Percentiles rank a stretch among this genome's conserved stretches.
phyloP scores from a whole-genome alignment of 2,888 invertebrate species.

The Lepidocyrtoides sp. region DNA sequence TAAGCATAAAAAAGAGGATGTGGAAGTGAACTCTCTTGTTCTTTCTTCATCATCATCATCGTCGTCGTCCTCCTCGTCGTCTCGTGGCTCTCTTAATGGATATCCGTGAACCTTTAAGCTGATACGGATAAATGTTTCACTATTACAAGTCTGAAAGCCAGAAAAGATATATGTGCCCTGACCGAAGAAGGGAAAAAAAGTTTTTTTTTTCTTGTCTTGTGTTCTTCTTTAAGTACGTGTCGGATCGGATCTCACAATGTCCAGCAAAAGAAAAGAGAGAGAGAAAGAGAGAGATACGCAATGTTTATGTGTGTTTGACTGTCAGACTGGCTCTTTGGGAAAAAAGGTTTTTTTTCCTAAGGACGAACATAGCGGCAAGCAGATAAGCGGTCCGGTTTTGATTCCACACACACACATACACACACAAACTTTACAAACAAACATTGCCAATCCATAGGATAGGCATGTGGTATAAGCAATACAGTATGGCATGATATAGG shows the following conservation, averaged over 20 bases:
- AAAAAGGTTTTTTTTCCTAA: slow-evolving; percentile 40
- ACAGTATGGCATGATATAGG: too few species aligned
- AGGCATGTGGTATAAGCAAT: too few species aligned
- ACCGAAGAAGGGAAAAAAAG: slow-evolving; percentile 12
- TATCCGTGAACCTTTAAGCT: slow-evolving; percentile 75
- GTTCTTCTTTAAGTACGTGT: slow-evolving; percentile 48
- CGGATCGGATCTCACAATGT: slow-evolving; percentile 47
- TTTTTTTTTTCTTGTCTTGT: slow-evolving; percentile 34
- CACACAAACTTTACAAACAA: not conserved
- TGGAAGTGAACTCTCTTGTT: slow-evolving; percentile 78
- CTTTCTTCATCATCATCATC: slow-evolving; percentile 28
- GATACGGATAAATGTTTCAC: slow-evolving; percentile 78
- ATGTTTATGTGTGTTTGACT: slow-evolving; percentile 61
- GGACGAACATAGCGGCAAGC: not conserved
- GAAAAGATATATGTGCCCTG: slow-evolving; percentile 74
- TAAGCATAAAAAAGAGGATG: slow-evolving; percentile 41
- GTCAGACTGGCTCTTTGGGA: slow-evolving; percentile 45
- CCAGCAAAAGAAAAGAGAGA: slow-evolving; percentile 22
- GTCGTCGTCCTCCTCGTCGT: too few species aligned
- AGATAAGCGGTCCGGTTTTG: slow-evolving; percentile 48
- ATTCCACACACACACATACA: slow-evolving; percentile 25
- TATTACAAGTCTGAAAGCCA: slow-evolving; percentile 76
- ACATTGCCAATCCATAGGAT: not conserved
- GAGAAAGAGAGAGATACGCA: slow-evolving; percentile 42
- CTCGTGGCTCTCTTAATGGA: slow-evolving; percentile 70